Conservation (phyloP, 2,113 vertebrate genomes). For the Galemys pyrenaicus region DNA sequence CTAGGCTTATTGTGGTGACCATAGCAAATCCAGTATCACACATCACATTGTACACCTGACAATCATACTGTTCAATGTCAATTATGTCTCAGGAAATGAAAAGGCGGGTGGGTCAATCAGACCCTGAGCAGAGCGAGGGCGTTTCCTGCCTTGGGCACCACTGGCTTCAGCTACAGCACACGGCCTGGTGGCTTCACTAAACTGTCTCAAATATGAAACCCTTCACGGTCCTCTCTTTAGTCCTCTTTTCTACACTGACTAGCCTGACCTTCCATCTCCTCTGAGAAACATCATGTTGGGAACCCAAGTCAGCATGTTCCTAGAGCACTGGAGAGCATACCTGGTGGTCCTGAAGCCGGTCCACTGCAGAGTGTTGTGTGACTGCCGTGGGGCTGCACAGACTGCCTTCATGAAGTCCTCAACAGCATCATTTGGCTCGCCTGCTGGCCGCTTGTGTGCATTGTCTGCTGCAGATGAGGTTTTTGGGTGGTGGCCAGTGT, state of each 20-base stretch:
- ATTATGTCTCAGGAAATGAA: background rate
- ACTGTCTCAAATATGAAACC: background rate
- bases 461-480: background rate
- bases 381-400: background rate
- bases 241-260: background rate
- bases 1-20: too few species aligned
- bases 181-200: too few species aligned
- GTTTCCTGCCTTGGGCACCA: too few species aligned
- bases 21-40: background rate
- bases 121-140: background rate
- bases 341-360: background rate
- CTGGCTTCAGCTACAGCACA: background rate
- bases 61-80: background rate
- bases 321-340: too few species aligned
- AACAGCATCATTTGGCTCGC: background rate
- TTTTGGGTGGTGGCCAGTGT: background rate
- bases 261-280: background rate
- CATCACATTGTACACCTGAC: background rate
- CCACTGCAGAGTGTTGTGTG: rapidly evolving
- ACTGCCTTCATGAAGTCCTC: background rate
- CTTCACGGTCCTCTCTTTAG: background rate
- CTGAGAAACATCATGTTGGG: background rate
- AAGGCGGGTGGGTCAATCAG: background rate
- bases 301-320: too few species aligned
- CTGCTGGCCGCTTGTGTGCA: background rate